These are phyloP conservation scores for Saccostrea glomerata DNA, from an alignment of 1,140 invertebrate genomes.

Conservation along the genomic window DNA sequence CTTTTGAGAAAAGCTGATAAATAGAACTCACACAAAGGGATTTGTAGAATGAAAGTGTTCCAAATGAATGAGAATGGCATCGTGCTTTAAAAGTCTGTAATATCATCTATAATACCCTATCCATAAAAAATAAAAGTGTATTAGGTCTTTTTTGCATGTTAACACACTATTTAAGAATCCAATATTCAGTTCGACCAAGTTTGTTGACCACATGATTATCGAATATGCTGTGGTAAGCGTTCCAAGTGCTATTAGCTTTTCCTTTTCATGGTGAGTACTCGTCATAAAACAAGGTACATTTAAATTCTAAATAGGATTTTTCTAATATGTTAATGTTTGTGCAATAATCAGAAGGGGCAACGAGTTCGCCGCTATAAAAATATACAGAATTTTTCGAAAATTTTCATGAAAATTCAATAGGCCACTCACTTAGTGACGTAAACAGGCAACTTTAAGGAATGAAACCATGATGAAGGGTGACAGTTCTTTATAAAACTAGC, in stretches of 20 bases:
- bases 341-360: too few species aligned
- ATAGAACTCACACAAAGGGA: too few species aligned
- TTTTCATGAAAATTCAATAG: constrained; percentile 11
- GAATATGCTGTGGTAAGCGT: not conserved
- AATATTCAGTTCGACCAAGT: not conserved
- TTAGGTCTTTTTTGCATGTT: not conserved
- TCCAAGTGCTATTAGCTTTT: too few species aligned
- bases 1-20: too few species aligned
- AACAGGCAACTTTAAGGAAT: not conserved
- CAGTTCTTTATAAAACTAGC: not conserved
- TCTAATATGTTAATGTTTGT: too few species aligned
- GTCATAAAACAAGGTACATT: too few species aligned
- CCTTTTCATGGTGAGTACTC: too few species aligned
- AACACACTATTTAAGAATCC: not conserved
- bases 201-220: not conserved
- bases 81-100: not conserved
- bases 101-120: not conserved
- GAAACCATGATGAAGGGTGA: not conserved
- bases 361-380: too few species aligned
- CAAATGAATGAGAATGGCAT: not conserved
- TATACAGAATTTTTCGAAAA: not conserved
- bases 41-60: too few species aligned
- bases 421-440: constrained; percentile 2
- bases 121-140: not conserved
- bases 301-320: too few species aligned